A percentile compares a stretch with the other conserved stretches of the same genome.
Conservation (phyloP, 2,797 vertebrate genomes). For the Mormyrus proboscirostris region DNA sequence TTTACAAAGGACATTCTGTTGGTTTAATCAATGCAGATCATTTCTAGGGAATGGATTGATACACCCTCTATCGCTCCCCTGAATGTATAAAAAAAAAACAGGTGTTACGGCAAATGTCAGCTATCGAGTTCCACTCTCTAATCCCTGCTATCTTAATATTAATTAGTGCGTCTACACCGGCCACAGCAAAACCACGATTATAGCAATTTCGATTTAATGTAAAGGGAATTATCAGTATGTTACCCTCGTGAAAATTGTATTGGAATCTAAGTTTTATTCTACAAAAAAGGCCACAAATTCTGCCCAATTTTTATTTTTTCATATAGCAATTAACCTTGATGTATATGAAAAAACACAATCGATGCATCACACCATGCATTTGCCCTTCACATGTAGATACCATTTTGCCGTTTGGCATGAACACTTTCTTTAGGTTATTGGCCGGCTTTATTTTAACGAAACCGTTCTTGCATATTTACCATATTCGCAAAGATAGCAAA, state of each 20-base stretch:
- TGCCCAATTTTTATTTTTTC: not conserved
- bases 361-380: not conserved
- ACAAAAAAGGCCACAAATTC: not conserved
- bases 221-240: not conserved
- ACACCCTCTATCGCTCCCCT: conserved; percentile 13
- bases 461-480: not conserved
- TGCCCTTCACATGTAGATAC: not conserved
- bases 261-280: not conserved
- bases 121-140: not conserved
- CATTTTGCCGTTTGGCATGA: not conserved
- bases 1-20: conserved; percentile 57
- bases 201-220: not conserved
- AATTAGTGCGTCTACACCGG: conserved; percentile 27
- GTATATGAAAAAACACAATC: not conserved
- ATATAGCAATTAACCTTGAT: not conserved
- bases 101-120: conserved; percentile 30
- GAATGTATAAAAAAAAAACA: conserved; percentile 30
- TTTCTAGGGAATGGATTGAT: conserved; percentile 47
- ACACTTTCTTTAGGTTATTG: not conserved
- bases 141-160: conserved; percentile 30
- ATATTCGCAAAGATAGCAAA: not conserved
- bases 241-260: not conserved
- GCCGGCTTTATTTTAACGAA: not conserved
- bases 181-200: not conserved
- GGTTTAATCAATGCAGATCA: conserved; percentile 64